Base-by-base conservation (phyloP, 1,140 invertebrate species). In the Atta colombica region DNA sequence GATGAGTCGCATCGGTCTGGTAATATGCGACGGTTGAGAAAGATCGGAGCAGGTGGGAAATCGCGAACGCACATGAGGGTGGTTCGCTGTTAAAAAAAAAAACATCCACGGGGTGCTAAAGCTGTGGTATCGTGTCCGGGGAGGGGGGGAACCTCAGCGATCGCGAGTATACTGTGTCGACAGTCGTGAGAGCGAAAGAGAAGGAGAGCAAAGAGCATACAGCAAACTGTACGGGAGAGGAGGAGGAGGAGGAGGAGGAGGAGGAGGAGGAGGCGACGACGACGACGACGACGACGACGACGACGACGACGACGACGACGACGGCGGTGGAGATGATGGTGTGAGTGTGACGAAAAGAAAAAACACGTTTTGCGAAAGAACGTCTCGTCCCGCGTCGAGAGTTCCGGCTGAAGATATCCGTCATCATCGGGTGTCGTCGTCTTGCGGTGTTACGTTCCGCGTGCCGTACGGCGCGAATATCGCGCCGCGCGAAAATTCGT, bases 1-100 rank as follows among this genome's bases (percentile, higher is more conserved):
- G 91, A 93, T 91, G 91, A 94, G 88, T 93, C 92, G 90, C 93
- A 88, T 93, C 91, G 89, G 87, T 66, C 91, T 87, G 90, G 66
- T 93, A 94, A 94, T 94, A 94, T 94, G 94, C 93, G 93, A 94
- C 94, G 91, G 89, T 87, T 89, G 90, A 90, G 77, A 69, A 55
- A 60, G 72, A 87, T 25, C 58, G 18, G 77, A 88, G 84, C 28
- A 51, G 61, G 80, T 77, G 65, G 75, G 69, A 86, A 84, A 63
- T 74, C 69, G 65, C 16, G 78, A 87, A 78, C 85, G 88, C 75
- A 87, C 55, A 89, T 90, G 91, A 92, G 91, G 91, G 89, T 87
- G 88, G 87, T 90, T 25, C 90, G 21, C 45, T 25, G 55, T 49
- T 82, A 49, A 31, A 31, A 31, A 31, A 31, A 31, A 31, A 31